A percentile compares a stretch with the other conserved stretches of the same genome.
These are phyloP conservation scores for Planiliza haematocheilus DNA, from an alignment of 2,113 vertebrate species.

Conservation along the genomic window DNA sequence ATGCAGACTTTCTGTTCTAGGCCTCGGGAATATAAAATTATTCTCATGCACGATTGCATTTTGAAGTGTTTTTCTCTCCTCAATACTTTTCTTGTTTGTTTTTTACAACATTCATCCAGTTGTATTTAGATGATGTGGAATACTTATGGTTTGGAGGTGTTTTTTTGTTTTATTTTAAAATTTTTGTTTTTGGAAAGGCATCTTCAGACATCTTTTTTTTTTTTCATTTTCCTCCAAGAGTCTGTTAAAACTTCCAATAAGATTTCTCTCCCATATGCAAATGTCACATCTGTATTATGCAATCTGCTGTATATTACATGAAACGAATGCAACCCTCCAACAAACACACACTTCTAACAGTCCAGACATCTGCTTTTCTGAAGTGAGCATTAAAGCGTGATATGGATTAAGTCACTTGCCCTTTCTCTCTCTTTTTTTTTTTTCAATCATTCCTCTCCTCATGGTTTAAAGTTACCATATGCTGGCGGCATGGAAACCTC, in stretches of 20 bases:
- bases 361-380: constrained; percentile 33
- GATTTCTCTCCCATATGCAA: neutral
- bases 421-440: too few relatives aligned
- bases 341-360: neutral
- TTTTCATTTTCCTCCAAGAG: neutral
- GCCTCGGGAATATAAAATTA: neutral
- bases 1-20: neutral
- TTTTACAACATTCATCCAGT: neutral
- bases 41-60: neutral
- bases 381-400: constrained; percentile 39
- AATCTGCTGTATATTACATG: constrained; percentile 14
- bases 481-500: constrained; percentile 57
- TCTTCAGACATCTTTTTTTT: neutral
- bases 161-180: neutral
- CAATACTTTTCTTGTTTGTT: neutral
- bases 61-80: constrained; percentile 5
- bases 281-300: neutral
- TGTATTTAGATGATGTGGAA: neutral
- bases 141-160: neutral
- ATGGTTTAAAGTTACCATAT: constrained; percentile 64
- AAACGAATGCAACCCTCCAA: neutral
- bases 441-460: constrained; percentile 9
- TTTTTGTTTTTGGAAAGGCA: too few relatives aligned
- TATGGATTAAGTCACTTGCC: constrained; percentile 51
- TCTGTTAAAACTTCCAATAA: constrained; percentile 6